Percentiles rank a stretch among this genome's conserved stretches.
These are phyloP conservation scores for Prionailurus viverrinus DNA, from an alignment of 2,113 vertebrate species.

Conservation along the genomic window DNA sequence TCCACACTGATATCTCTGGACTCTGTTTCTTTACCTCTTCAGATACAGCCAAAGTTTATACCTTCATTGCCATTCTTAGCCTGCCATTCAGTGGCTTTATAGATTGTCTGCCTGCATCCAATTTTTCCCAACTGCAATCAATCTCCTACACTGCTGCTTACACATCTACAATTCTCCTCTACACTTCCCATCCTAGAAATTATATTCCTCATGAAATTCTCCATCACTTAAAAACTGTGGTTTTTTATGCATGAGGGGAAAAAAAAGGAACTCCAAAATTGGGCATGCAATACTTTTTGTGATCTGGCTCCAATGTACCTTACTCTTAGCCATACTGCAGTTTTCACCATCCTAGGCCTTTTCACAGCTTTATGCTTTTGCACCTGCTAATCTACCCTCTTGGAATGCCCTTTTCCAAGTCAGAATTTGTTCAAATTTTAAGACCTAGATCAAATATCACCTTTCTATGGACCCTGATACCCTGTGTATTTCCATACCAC, in stretches of 20 bases:
- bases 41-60: not conserved
- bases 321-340: not conserved
- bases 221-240: not conserved
- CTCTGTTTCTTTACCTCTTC: not conserved
- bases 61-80: not conserved
- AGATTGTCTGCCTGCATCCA: not conserved
- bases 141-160: not conserved
- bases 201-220: not conserved
- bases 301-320: not conserved
- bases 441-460: not conserved
- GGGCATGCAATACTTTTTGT: not conserved
- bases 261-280: not conserved
- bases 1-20: slow-evolving; percentile 31
- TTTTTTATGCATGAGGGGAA: not conserved
- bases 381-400: not conserved
- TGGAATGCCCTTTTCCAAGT: not conserved
- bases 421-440: not conserved
- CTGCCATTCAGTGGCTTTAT: slow-evolving; percentile 9
- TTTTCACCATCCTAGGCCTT: not conserved
- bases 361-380: not conserved
- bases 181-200: not conserved
- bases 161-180: not conserved
- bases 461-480: not conserved
- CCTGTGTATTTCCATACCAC: not conserved
- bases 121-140: not conserved